Evolutionary conservation across 2,888 invertebrate species (phyloP).

Genomic region (Abscondita cerata): DNA sequence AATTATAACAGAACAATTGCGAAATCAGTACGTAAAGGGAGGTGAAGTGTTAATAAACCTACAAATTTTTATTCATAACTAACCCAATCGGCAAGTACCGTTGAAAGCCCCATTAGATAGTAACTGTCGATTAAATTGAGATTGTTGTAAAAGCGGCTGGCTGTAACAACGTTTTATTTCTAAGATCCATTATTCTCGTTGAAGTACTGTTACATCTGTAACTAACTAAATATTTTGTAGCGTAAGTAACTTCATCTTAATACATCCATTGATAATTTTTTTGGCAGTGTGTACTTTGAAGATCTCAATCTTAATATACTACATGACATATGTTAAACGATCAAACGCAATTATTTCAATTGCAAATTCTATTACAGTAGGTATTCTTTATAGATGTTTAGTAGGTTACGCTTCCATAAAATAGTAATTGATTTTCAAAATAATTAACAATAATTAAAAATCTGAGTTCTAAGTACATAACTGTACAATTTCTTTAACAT

Average conservation of each 20-base stretch:
- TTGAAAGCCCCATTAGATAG: conserved; percentile 26
- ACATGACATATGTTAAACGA: too few relatives aligned
- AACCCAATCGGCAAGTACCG: conserved; percentile 25
- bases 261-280: conserved; percentile 15
- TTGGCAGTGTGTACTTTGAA: neutral
- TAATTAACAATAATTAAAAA: too few relatives aligned
- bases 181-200: conserved; percentile 17
- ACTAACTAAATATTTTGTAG: conserved; percentile 19
- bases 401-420: too few relatives aligned
- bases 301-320: neutral
- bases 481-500: too few relatives aligned
- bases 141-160: conserved; percentile 12
- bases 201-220: conserved; percentile 18
- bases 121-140: conserved; percentile 9
- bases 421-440: too few relatives aligned
- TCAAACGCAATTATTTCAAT: neutral
- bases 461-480: too few relatives aligned
- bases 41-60: conserved; percentile 19
- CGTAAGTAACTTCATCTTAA: conserved; percentile 20
- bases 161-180: conserved; percentile 11
- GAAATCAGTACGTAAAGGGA: conserved; percentile 11
- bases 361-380: too few relatives aligned
- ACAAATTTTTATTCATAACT: conserved; percentile 21
- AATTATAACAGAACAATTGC: conserved; percentile 14
- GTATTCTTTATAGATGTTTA: too few relatives aligned